phyloP scores from a whole-genome alignment of 2,888 invertebrate species.

The Microctonus aethiopoides region DNA sequence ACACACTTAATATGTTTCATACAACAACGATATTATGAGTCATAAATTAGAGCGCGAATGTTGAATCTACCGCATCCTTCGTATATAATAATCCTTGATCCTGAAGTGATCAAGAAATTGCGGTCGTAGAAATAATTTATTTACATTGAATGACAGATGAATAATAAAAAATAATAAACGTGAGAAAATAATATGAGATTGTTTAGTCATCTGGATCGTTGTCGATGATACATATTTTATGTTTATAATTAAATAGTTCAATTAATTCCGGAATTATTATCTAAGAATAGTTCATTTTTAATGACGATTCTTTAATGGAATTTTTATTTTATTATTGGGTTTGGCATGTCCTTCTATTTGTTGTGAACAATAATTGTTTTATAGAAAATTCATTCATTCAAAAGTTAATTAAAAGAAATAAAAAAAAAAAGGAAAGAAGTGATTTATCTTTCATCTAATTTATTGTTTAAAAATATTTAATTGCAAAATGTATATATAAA shows the following conservation, averaged over 20 bases:
- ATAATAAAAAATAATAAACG: neutral
- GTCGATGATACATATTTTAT: neutral
- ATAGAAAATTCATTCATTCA: conserved; percentile 6
- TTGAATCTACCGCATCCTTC: conserved; percentile 13
- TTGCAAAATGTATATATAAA: neutral
- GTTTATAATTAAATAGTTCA: conserved; percentile 13
- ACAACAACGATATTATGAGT: conserved; percentile 39
- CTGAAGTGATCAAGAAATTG: conserved; percentile 21
- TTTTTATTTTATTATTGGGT: conserved; percentile 13
- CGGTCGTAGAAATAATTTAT: conserved; percentile 5
- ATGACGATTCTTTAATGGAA: neutral
- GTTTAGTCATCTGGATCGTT: conserved; percentile 24
- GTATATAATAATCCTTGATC: conserved; percentile 27
- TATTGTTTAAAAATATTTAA: neutral
- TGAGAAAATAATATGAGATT: conserved; percentile 16
- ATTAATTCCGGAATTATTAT: conserved; percentile 6
- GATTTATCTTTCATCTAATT: neutral
- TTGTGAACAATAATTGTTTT: conserved; percentile 10
- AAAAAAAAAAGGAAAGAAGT: neutral
- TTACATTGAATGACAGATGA: neutral
- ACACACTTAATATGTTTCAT: conserved; percentile 36
- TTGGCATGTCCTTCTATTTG: conserved; percentile 5
- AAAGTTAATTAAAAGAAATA: neutral
- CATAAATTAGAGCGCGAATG: conserved; percentile 37
- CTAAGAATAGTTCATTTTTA: neutral